Percentiles rank a stretch among this genome's conserved stretches.
phyloP scores from a whole-genome alignment of 2,797 vertebrate species.

The Eremophila alpestris region DNA sequence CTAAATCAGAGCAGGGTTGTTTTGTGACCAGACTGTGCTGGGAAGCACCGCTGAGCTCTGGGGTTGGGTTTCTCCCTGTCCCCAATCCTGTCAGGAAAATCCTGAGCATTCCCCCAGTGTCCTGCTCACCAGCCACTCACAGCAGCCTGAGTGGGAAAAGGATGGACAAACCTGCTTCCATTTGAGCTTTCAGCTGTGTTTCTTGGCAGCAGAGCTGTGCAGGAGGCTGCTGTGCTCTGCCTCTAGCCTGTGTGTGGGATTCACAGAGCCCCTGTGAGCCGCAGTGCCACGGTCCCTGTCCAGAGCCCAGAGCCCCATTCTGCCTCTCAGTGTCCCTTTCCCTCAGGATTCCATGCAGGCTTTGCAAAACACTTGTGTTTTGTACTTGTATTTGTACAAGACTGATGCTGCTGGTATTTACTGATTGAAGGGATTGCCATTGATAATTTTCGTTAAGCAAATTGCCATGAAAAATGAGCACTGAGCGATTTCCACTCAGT shows the following conservation, averaged over 20 bases:
- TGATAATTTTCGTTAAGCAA: constrained; percentile 18
- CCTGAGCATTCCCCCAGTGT: not conserved
- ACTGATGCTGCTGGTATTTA: not conserved
- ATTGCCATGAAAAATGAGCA: not conserved
- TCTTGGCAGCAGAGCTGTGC: not conserved
- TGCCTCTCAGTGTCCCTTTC: not conserved
- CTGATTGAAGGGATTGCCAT: not conserved
- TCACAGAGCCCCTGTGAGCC: rapidly evolving
- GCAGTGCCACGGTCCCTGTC: rapidly evolving
- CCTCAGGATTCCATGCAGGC: not conserved
- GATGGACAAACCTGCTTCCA: not conserved
- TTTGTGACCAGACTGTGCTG: not conserved
- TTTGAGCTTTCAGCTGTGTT: not conserved
- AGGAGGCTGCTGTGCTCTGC: not conserved
- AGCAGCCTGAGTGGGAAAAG: not conserved
- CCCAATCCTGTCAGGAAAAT: not conserved
- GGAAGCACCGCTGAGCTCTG: not conserved
- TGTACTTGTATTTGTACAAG: not conserved
- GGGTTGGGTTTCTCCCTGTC: not conserved
- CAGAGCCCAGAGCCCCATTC: not conserved
- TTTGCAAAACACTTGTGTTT: not conserved
- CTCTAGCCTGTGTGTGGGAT: rapidly evolving
- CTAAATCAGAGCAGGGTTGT: not conserved
- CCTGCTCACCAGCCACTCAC: not conserved
- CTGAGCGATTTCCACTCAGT: not conserved